Evolutionary conservation across 2,888 invertebrate species (phyloP).

Genomic region (Himalopsyche kuldschensis): DNA sequence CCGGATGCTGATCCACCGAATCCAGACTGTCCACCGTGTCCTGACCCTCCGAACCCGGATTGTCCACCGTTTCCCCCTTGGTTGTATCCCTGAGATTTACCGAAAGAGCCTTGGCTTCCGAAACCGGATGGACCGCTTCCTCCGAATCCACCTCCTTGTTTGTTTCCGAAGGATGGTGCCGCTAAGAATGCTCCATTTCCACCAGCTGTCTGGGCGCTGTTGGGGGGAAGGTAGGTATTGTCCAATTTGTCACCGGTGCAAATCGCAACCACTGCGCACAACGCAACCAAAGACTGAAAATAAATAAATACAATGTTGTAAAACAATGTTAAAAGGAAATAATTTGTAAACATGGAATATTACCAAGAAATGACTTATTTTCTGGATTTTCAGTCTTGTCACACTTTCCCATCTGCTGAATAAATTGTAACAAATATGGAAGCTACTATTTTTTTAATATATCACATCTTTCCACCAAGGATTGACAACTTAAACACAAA

Average conservation of each 20-base stretch:
- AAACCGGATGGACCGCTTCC: constrained; percentile 22
- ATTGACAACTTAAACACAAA: too few species aligned
- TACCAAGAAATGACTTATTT: too few species aligned
- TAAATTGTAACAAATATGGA: too few species aligned
- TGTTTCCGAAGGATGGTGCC: constrained; percentile 40
- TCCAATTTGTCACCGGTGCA: constrained; percentile 49
- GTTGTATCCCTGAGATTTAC: constrained; percentile 13
- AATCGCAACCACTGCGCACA: constrained; percentile 41
- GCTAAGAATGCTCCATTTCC: constrained; percentile 45
- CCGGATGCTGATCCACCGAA: not conserved
- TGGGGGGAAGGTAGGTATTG: constrained; percentile 54
- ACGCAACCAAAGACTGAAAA: constrained; percentile 41
- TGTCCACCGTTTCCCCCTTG: constrained; percentile 14
- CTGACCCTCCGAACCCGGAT: not conserved
- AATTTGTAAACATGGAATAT: too few species aligned
- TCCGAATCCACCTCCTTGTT: constrained; percentile 42
- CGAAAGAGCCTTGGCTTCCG: not conserved
- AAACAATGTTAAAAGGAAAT: too few species aligned
- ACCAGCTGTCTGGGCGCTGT: constrained; percentile 49
- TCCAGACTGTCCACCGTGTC: constrained; percentile 2
- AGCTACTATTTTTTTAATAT: too few species aligned
- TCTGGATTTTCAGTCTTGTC: too few species aligned
- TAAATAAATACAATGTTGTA: too few species aligned
- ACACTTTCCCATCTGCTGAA: too few species aligned
- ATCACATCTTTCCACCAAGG: too few species aligned